Evolutionary conservation across 2,113 vertebrate genomes (phyloP).

Genomic region (Melanerpes formicivorus): DNA sequence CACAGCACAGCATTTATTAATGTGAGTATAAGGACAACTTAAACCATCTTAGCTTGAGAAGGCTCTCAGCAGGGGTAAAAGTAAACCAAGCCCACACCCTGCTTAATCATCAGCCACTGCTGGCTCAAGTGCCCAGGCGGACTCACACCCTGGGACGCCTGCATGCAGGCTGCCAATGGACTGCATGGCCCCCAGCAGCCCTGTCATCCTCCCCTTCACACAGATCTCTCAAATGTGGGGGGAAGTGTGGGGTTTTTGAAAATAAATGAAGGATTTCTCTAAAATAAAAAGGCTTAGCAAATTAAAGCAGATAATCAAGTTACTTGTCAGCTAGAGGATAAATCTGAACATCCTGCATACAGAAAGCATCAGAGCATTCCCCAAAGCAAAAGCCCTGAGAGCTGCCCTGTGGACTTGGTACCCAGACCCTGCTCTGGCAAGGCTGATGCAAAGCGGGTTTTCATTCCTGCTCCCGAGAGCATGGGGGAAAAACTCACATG

Average conservation of each 20-base stretch:
- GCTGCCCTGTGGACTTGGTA: background rate
- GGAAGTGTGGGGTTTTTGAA: rapidly evolving
- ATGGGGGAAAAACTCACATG: background rate
- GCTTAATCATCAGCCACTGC: background rate
- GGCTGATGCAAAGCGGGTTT: background rate
- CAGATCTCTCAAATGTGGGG: background rate
- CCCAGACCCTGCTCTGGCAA: background rate
- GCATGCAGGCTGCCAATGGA: background rate
- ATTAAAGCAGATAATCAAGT: slow-evolving; percentile 7
- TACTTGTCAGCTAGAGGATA: slow-evolving; percentile 2
- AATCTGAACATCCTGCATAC: background rate
- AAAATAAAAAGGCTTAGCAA: slow-evolving; percentile 10
- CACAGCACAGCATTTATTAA: slow-evolving; percentile 55
- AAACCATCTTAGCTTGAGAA: slow-evolving; percentile 48
- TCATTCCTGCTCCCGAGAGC: background rate
- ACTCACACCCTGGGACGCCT: too few relatives aligned
- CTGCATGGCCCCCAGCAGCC: background rate
- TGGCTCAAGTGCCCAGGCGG: background rate
- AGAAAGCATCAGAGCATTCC: background rate
- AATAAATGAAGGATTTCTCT: slow-evolving; percentile 7
- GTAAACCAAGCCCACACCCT: background rate
- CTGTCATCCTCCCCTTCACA: background rate
- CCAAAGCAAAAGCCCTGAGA: background rate
- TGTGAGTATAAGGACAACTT: slow-evolving; percentile 52
- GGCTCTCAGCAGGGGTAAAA: slow-evolving; percentile 6